Evolutionary conservation across 2,113 vertebrate genomes (phyloP).

Genomic region (Rutilus rutilus): DNA sequence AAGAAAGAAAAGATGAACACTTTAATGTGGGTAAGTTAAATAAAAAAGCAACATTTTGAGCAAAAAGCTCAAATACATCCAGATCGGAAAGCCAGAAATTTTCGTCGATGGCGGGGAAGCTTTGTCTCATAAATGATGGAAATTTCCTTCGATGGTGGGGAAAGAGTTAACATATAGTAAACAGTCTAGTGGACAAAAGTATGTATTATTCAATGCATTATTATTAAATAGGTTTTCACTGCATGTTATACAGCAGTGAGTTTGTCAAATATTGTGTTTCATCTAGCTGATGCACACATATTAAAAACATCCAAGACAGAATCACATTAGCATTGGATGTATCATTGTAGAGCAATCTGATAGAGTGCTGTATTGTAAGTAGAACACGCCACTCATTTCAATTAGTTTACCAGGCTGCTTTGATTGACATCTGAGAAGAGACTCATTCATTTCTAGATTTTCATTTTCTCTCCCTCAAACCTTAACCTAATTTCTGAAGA

Average conservation of each 20-base stretch:
- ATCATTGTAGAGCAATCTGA: conserved; percentile 37
- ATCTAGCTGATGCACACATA: conserved; percentile 7
- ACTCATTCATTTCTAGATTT: conserved; percentile 22
- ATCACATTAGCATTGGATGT: conserved; percentile 24
- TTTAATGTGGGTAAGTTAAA: no score
- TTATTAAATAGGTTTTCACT: background rate
- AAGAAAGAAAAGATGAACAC: no score
- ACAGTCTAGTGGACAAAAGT: background rate
- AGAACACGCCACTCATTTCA: conserved; percentile 35
- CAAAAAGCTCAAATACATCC: no score
- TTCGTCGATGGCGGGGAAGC: no score
- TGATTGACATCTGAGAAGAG: conserved; percentile 38
- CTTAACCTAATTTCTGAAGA: conserved; percentile 30
- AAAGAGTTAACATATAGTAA: background rate
- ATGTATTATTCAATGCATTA: background rate
- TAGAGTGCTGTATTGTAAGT: conserved; percentile 37
- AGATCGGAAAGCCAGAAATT: no score
- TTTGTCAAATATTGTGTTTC: conserved; percentile 15
- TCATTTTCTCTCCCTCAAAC: conserved; percentile 25
- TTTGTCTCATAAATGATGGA: no score
- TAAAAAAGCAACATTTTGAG: no score
- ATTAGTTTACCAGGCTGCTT: conserved; percentile 17
- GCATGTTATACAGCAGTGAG: background rate
- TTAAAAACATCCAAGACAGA: conserved; percentile 12
- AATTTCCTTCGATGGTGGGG: no score